Conservation (phyloP, 2,888 invertebrate genomes). For the Bhutanitis thaidina region DNA sequence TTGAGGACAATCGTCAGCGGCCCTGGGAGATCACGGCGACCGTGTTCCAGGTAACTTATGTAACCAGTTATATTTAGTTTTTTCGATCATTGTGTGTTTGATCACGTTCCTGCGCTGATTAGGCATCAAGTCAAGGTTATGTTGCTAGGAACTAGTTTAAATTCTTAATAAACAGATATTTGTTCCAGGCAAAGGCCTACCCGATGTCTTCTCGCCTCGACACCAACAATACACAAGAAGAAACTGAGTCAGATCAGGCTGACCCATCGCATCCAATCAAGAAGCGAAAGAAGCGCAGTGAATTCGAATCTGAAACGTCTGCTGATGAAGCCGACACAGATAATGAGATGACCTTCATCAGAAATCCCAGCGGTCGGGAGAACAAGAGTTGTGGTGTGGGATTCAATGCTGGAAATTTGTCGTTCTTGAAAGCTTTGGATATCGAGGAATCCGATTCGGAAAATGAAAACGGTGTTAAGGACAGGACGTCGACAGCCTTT, state of each 20-base stretch:
- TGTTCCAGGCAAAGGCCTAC: conserved; percentile 76
- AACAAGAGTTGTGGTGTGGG: conserved; percentile 54
- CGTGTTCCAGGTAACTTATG: conserved; percentile 72
- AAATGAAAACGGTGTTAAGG: conserved; percentile 84
- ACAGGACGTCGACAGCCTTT: conserved; percentile 85
- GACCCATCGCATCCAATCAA: conserved; percentile 39
- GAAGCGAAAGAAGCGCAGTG: conserved; percentile 54
- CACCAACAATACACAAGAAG: conserved; percentile 40
- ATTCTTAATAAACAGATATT: no score
- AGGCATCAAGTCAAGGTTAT: no score
- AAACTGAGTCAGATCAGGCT: conserved; percentile 39
- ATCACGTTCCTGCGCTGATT: no score
- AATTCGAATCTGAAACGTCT: conserved; percentile 77
- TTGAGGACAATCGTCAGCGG: conserved; percentile 82
- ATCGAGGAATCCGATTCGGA: conserved; percentile 87
- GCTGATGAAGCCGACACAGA: conserved; percentile 81
- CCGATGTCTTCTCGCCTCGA: conserved; percentile 72
- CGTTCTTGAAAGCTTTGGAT: conserved; percentile 72
- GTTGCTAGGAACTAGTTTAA: no score
- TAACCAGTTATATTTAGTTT: no score
- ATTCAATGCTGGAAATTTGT: conserved; percentile 68
- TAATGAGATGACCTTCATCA: conserved; percentile 81
- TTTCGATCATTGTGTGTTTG: no score
- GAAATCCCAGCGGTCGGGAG: conserved; percentile 56
- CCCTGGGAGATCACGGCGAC: conserved; percentile 87